A percentile compares a stretch with the other conserved stretches of the same genome.
Evolutionary conservation across 2,888 invertebrate genomes (phyloP).

Genomic region (Sinodicranocentrus sp.): DNA sequence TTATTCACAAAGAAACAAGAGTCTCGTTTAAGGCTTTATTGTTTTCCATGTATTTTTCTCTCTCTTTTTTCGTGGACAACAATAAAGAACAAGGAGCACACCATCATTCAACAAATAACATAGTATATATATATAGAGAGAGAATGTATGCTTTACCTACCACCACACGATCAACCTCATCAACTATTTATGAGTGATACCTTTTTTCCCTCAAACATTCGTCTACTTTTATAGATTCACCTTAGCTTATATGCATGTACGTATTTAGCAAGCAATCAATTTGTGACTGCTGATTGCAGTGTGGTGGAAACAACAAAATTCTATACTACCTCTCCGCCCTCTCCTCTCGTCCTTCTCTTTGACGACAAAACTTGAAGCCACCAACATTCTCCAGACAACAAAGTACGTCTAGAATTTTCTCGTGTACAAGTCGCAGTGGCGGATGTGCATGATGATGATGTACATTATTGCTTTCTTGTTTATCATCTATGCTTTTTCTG

Average conservation of each 20-base stretch:
- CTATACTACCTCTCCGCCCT: slow-evolving; percentile 8
- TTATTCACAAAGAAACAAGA: too few species aligned
- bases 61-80: too few species aligned
- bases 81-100: background rate
- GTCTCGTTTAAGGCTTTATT: too few species aligned
- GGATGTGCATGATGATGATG: slow-evolving; percentile 24
- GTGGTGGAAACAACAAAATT: slow-evolving; percentile 23
- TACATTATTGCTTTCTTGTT: slow-evolving; percentile 38
- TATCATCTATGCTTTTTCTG: slow-evolving; percentile 27
- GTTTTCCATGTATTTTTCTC: too few species aligned
- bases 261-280: slow-evolving; percentile 55
- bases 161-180: slow-evolving; percentile 41
- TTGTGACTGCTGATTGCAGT: slow-evolving; percentile 55
- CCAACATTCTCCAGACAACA: slow-evolving; percentile 7
- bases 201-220: background rate
- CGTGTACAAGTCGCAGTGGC: background rate
- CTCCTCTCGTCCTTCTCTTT: background rate
- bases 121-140: too few species aligned
- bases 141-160: too few species aligned
- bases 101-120: too few species aligned
- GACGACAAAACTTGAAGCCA: too few species aligned
- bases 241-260: background rate
- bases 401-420: background rate
- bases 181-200: slow-evolving; percentile 57
- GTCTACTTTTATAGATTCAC: too few species aligned